Evolutionary conservation across 2,113 vertebrate species (phyloP).

Genomic region (Thermophis baileyi): DNA sequence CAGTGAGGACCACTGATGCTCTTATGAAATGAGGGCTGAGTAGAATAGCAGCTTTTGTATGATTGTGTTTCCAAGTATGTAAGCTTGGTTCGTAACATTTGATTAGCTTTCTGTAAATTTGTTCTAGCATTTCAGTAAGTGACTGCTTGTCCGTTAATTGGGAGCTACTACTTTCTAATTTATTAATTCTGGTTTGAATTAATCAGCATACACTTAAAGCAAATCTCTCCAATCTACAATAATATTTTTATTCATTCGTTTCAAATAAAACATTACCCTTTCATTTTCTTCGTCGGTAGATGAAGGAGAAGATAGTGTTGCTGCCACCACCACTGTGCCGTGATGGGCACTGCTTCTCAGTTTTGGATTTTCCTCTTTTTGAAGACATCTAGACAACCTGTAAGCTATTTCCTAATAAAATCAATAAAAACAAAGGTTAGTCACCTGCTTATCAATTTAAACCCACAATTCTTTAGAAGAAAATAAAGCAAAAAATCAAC

Average conservation of each 20-base stretch:
- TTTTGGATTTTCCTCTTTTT: neutral
- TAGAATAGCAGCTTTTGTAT: neutral
- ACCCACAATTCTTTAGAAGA: neutral
- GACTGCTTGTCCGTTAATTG: neutral
- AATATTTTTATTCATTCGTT: neutral
- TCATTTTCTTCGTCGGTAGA: neutral
- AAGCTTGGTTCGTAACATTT: neutral
- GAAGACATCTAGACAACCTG: neutral
- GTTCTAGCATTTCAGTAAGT: neutral
- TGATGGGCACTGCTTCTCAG: neutral
- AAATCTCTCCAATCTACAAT: neutral
- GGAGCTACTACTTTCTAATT: neutral
- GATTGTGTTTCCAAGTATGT: neutral
- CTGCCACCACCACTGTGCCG: neutral
- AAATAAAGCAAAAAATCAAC: neutral
- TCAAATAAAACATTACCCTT: neutral
- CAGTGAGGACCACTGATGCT: neutral
- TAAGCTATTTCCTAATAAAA: neutral
- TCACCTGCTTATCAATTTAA: neutral
- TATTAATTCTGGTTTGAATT: neutral
- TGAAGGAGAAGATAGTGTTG: neutral
- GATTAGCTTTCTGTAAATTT: neutral
- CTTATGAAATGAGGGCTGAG: neutral
- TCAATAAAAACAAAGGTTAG: neutral
- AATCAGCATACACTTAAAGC: neutral